Conservation (phyloP, 2,888 invertebrate species). For the Argyra leucocephala region DNA sequence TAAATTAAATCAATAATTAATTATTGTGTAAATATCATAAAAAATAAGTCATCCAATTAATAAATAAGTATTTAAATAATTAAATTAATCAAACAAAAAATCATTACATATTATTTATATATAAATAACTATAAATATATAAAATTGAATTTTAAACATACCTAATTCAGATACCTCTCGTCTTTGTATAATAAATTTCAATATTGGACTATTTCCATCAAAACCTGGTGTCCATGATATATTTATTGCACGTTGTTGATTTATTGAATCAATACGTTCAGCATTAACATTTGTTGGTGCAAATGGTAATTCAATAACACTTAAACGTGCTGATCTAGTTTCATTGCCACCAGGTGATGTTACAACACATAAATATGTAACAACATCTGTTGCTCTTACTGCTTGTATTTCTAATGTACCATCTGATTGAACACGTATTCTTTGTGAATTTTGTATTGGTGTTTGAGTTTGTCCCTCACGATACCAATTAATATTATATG, state of each 20-base stretch:
- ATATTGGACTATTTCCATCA: conserved; percentile 92
- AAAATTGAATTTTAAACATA: conserved; percentile 39
- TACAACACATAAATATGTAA: conserved; percentile 82
- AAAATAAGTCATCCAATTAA: no score
- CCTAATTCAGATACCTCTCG: conserved; percentile 80
- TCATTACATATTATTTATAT: no score
- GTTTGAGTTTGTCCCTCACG: conserved; percentile 61
- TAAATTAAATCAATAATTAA: no score
- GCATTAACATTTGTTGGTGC: conserved; percentile 84
- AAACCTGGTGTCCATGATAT: conserved; percentile 93
- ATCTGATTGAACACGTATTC: conserved; percentile 65
- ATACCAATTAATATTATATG: conserved; percentile 80
- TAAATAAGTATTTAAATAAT: no score
- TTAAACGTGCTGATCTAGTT: conserved; percentile 70
- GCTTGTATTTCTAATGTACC: conserved; percentile 82
- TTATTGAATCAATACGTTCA: conserved; percentile 52
- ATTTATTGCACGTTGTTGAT: conserved; percentile 70
- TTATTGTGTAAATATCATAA: no score
- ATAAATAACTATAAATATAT: neutral
- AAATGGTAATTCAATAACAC: conserved; percentile 90
- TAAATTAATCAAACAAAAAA: no score
- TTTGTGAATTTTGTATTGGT: conserved; percentile 55
- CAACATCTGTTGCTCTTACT: conserved; percentile 85
- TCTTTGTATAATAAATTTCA: conserved; percentile 85
- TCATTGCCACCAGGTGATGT: conserved; percentile 88